Evolutionary conservation across 2,797 vertebrate species (phyloP).

Genomic region (Acrossocheilus wenchowensis): DNA sequence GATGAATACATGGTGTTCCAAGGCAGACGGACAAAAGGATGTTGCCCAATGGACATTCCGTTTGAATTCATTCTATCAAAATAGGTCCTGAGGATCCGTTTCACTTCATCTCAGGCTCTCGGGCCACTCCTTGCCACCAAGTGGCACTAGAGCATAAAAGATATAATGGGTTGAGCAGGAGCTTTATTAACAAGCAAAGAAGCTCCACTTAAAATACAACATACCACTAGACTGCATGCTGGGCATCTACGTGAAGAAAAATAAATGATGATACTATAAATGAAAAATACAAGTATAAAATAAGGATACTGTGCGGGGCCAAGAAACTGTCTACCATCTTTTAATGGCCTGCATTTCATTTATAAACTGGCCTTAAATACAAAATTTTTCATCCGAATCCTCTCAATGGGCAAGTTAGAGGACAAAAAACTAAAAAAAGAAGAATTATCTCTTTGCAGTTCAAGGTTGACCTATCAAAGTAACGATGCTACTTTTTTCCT

Average conservation of each 20-base stretch:
- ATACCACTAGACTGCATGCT: conserved; percentile 66
- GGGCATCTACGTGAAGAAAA: conserved; percentile 66
- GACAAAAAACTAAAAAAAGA: conserved; percentile 9
- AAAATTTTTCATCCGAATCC: conserved; percentile 21
- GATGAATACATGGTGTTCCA: conserved; percentile 67
- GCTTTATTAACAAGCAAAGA: conserved; percentile 60
- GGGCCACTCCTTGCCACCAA: conserved; percentile 79
- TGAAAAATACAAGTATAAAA: conserved; percentile 64
- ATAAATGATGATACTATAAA: conserved; percentile 28
- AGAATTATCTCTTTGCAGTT: conserved; percentile 12
- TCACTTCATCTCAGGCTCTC: conserved; percentile 78
- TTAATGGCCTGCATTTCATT: conserved; percentile 52
- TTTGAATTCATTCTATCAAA: conserved; percentile 47
- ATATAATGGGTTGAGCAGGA: conserved; percentile 72
- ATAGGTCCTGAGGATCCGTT: conserved; percentile 79
- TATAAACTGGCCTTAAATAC: conserved; percentile 73
- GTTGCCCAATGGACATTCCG: conserved; percentile 67
- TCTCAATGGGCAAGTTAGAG: conserved; percentile 25
- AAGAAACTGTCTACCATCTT: conserved; percentile 32
- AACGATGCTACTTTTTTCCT: conserved; percentile 34
- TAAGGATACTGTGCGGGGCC: conserved; percentile 53
- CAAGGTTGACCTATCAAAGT: conserved; percentile 40
- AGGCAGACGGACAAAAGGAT: conserved; percentile 70
- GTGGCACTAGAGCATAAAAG: conserved; percentile 83
- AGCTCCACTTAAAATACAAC: conserved; percentile 64